Evolutionary conservation across 2,797 vertebrate genomes (phyloP).

Genomic region (Zenarchopterus dispar): DNA sequence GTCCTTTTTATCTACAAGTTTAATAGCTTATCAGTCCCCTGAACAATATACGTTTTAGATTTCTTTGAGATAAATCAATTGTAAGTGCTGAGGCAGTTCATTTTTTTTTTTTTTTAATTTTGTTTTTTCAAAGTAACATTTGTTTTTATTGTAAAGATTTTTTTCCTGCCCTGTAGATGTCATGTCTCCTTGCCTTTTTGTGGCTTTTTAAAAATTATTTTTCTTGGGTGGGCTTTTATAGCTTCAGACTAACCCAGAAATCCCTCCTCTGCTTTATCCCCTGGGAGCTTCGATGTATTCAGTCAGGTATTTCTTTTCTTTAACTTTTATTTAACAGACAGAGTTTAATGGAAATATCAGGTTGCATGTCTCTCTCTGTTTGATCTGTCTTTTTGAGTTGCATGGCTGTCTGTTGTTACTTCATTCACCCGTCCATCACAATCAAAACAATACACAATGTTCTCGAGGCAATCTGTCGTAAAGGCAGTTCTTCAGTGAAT

Average conservation of each 20-base stretch:
- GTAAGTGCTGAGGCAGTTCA: slow-evolving; percentile 5
- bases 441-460: slow-evolving; percentile 55
- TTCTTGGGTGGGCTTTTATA: background rate
- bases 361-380: slow-evolving; percentile 17
- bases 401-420: slow-evolving; percentile 35
- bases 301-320: slow-evolving; percentile 16
- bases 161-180: background rate
- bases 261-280: slow-evolving; percentile 3
- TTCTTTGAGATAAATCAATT: slow-evolving; percentile 41
- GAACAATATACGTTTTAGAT: slow-evolving; percentile 21
- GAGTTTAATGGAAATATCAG: slow-evolving; percentile 24
- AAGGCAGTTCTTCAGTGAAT: slow-evolving; percentile 60
- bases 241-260: slow-evolving; percentile 5
- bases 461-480: slow-evolving; percentile 68
- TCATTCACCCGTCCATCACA: slow-evolving; percentile 43
- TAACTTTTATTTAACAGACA: slow-evolving; percentile 24
- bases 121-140: too few relatives aligned
- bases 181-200: background rate
- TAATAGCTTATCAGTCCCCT: slow-evolving; percentile 25
- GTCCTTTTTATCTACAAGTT: slow-evolving; percentile 42
- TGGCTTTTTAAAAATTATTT: slow-evolving; percentile 8
- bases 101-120: background rate
- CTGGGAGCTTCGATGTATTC: background rate
- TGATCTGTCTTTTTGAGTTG: slow-evolving; percentile 46
- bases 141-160: background rate